Percentiles rank a stretch among this genome's conserved stretches.
These are phyloP conservation scores for Antennarius maculatus DNA, from an alignment of 2,797 vertebrate species.

Conservation along the genomic window DNA sequence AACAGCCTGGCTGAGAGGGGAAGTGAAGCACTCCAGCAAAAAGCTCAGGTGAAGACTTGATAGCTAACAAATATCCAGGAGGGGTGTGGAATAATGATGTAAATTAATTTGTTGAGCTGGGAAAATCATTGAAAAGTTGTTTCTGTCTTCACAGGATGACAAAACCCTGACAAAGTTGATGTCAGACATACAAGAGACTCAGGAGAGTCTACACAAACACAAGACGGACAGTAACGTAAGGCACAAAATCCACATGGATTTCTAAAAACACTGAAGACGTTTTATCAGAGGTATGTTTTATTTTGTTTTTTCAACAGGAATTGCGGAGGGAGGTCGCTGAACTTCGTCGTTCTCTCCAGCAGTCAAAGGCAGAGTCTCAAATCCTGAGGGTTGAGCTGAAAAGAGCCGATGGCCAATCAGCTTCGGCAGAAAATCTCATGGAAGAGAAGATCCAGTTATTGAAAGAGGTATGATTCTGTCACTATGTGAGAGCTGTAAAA, in stretches of 20 bases:
- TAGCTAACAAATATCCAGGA: background rate
- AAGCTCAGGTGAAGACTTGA: conserved; percentile 79
- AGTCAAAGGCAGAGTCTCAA: conserved; percentile 71
- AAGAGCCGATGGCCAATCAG: conserved; percentile 46
- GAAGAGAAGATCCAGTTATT: conserved; percentile 79
- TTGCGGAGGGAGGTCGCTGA: conserved; percentile 70
- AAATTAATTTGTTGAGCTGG: background rate
- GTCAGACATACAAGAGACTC: conserved; percentile 69
- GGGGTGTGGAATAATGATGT: background rate
- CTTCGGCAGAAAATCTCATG: conserved; percentile 50
- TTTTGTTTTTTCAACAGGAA: conserved; percentile 61
- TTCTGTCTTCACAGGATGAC: conserved; percentile 69
- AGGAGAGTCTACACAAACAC: conserved; percentile 69
- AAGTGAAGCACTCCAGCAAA: conserved; percentile 81
- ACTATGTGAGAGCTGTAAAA: background rate
- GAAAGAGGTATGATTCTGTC: conserved; percentile 67
- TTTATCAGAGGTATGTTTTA: background rate
- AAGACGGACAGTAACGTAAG: conserved; percentile 76
- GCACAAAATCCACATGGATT: background rate
- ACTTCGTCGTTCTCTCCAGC: conserved; percentile 70
- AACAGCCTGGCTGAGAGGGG: conserved; percentile 77
- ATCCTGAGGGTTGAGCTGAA: conserved; percentile 72
- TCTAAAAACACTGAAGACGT: background rate
- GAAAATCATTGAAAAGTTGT: background rate
- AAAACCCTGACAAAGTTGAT: conserved; percentile 70